phyloP scores from a whole-genome alignment of 2,888 invertebrate species.

The Chelonus formosanus region DNA sequence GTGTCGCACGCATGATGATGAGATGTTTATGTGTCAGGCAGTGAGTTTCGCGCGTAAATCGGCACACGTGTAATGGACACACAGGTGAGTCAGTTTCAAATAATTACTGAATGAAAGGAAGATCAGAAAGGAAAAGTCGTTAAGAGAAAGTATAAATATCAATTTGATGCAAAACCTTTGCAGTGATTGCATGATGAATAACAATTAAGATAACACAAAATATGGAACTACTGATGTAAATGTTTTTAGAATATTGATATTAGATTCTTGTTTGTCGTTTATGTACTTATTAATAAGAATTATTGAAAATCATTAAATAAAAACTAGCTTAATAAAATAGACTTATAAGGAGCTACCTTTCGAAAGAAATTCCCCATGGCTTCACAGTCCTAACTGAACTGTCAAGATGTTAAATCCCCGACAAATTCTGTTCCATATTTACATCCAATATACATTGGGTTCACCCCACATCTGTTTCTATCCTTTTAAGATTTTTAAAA shows the following conservation, averaged over 20 bases:
- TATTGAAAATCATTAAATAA: neutral
- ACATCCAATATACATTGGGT: conserved; percentile 22
- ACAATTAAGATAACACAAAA: too few species aligned
- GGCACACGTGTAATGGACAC: conserved; percentile 10
- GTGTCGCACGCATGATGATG: conserved; percentile 5
- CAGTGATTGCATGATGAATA: too few species aligned
- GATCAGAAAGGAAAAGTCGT: neutral
- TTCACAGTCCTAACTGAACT: conserved; percentile 35
- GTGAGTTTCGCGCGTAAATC: conserved; percentile 20
- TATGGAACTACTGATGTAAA: too few species aligned
- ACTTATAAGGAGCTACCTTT: conserved; percentile 43
- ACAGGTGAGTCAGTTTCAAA: conserved; percentile 1
- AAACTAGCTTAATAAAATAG: neutral
- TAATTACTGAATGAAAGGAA: too few species aligned
- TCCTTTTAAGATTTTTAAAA: neutral
- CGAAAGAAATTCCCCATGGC: conserved; percentile 52
- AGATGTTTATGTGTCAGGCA: neutral
- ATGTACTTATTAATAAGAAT: too few species aligned
- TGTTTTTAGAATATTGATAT: too few species aligned
- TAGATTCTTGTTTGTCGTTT: too few species aligned
- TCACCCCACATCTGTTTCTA: conserved; percentile 13
- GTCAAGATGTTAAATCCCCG: conserved; percentile 29
- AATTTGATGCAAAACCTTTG: neutral
- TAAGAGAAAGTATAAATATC: neutral
- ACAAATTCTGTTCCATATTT: conserved; percentile 36